Base-by-base conservation (phyloP, 30 jellyfish, hydroid and myxozoan genomes). In the Rhopilema esculentum region DNA sequence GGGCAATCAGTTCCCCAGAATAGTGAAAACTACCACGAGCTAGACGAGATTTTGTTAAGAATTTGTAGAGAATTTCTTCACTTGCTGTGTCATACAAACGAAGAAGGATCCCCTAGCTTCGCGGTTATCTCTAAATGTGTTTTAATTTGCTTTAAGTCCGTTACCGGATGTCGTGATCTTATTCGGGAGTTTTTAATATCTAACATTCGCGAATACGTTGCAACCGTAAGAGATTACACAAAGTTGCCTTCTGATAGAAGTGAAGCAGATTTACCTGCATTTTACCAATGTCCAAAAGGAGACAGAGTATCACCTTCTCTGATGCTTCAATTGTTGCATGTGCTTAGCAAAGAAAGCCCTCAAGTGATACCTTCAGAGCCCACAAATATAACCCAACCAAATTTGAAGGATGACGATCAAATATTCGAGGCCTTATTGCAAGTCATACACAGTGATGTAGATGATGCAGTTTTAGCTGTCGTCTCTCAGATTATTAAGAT, bases 401-500 rank as follows among this genome's bases (percentile, higher is more conserved):
- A 40, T 40, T 40, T 40, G 12, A 6, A 12, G 12, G 57, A 40
- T 2, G 57, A 62, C 9, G 53, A 63, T 27, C 84, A 67, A 62
- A 22, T 85, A 27, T 73, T 85, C 26, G 69, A 65, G 32, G 21
- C 83, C 18, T 75, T 85, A 25, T 24, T 85, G 79, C 62, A 64
- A 72, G 49, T 85, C 23, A 26, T 85, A 40, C 23, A 52, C 7
- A 33, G 78, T 64, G 88, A 25, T 73, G 94, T 75, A 21, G 94
- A 85, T 73, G 94, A 75, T 40, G 83, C 93, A 19, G 52, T 75
- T 53, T 16, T 75, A 27, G 88, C 94, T 1, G 27, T 74, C 28
- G 64, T 67, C 15, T 73, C 94, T 2, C 83, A 85, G 48, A 85
- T 85, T 57, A 66, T 74, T 20, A 27, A 52, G 16, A 29, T 65